These are phyloP conservation scores for Botia almorhae DNA, from an alignment of 2,797 vertebrate species.

Conservation along the genomic window DNA sequence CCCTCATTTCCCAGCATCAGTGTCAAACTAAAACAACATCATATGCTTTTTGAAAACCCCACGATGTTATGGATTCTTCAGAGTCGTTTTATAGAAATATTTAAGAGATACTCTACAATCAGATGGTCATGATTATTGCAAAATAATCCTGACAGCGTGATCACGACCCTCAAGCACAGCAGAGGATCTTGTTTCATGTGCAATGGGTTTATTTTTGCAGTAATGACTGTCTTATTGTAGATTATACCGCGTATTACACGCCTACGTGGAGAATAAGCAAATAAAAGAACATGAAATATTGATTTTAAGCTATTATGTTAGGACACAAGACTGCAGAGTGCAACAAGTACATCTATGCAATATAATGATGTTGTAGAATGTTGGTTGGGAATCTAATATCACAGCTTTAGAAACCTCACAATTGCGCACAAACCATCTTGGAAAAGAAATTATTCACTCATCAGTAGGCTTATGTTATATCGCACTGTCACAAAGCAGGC, in stretches of 20 bases:
- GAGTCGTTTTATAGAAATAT: background rate
- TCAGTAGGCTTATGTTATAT: constrained; percentile 53
- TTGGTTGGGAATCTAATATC: background rate
- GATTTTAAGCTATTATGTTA: background rate
- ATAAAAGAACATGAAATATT: background rate
- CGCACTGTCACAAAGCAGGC: constrained; percentile 63
- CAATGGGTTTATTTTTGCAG: too few species aligned
- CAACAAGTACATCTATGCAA: background rate
- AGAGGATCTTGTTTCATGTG: background rate
- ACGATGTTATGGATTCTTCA: background rate
- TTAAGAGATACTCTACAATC: background rate
- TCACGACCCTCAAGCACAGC: background rate
- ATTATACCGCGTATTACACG: background rate
- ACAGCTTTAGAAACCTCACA: background rate
- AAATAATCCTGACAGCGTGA: background rate
- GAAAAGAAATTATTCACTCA: background rate
- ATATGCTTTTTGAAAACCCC: background rate
- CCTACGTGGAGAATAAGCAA: background rate
- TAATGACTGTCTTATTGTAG: too few species aligned
- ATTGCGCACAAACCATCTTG: background rate
- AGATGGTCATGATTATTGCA: background rate
- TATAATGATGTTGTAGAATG: background rate
- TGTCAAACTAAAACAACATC: background rate
- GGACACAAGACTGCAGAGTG: background rate
- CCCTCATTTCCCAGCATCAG: background rate